These are phyloP conservation scores for Drosophila azteca DNA, from an alignment of 1,140 invertebrate species.

Conservation along the genomic window DNA sequence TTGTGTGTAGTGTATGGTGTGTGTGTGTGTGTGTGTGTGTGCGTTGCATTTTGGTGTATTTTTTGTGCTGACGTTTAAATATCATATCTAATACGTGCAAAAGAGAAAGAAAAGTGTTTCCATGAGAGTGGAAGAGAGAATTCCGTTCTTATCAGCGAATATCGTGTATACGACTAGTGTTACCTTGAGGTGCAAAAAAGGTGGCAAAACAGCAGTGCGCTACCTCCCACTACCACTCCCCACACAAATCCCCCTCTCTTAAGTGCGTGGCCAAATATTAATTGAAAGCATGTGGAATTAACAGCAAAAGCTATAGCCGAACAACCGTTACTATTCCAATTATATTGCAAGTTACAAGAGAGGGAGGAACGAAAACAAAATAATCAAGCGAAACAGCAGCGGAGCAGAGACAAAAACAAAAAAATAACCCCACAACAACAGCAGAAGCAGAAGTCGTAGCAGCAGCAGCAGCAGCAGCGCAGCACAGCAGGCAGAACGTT, in stretches of 20 bases:
- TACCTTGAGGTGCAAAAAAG: conserved; percentile 55
- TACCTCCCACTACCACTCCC: conserved; percentile 11
- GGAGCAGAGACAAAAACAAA: conserved; percentile 65
- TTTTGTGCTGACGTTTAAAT: conserved; percentile 49
- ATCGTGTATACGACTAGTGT: conserved; percentile 59
- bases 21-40: background rate
- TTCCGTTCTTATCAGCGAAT: conserved; percentile 40
- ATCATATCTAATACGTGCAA: conserved; percentile 20
- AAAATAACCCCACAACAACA: conserved; percentile 41
- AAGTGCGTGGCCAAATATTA: conserved; percentile 58
- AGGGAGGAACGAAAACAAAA: conserved; percentile 59
- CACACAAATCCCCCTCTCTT: conserved; percentile 8
- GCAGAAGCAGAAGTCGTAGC: conserved; percentile 27
- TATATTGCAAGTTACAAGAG: conserved; percentile 71
- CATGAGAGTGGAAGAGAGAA: conserved; percentile 14
- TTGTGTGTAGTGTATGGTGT: background rate
- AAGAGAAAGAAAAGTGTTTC: conserved; percentile 5
- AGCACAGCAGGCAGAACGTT: conserved; percentile 33
- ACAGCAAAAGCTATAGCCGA: conserved; percentile 37
- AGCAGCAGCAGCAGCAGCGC: conserved; percentile 35
- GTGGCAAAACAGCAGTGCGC: conserved; percentile 41
- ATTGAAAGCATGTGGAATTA: conserved; percentile 66
- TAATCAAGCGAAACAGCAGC: conserved; percentile 74
- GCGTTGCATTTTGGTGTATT: conserved; percentile 18
- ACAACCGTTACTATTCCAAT: conserved; percentile 67